phyloP scores from a whole-genome alignment of 2,797 vertebrate species.

The Lacerta bilineata region DNA sequence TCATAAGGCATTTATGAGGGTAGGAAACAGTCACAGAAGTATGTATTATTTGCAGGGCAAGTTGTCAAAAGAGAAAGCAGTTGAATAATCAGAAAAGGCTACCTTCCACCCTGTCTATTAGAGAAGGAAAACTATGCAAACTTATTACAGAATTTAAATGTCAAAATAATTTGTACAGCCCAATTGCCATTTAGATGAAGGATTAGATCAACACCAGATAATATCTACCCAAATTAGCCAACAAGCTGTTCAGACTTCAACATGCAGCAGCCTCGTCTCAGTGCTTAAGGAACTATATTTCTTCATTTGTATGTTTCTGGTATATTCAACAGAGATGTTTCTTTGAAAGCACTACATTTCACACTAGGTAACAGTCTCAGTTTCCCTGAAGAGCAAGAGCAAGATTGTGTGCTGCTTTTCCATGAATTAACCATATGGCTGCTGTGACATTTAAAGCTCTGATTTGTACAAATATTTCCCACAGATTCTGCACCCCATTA shows the following conservation, averaged over 20 bases:
- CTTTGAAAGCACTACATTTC: background rate
- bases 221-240: conserved; percentile 79
- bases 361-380: background rate
- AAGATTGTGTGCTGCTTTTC: background rate
- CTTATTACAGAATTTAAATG: conserved; percentile 80
- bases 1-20: conserved; percentile 66
- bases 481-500: too few relatives aligned
- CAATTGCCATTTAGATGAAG: conserved; percentile 81
- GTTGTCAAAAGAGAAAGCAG: conserved; percentile 68
- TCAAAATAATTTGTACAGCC: conserved; percentile 82
- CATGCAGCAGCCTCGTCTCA: conserved; percentile 73
- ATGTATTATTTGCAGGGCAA: conserved; percentile 64
- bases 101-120: conserved; percentile 64
- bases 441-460: background rate
- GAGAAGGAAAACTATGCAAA: conserved; percentile 37
- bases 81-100: conserved; percentile 67
- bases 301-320: background rate
- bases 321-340: background rate
- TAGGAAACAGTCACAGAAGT: conserved; percentile 72
- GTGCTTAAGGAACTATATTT: background rate
- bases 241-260: conserved; percentile 82
- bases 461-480: too few relatives aligned
- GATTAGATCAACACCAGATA: conserved; percentile 80
- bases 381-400: background rate
- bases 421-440: background rate